Percentiles rank a stretch among this genome's conserved stretches.
These are phyloP conservation scores for Acanthis flammea DNA, from an alignment of 2,797 vertebrate genomes.

Conservation along the genomic window DNA sequence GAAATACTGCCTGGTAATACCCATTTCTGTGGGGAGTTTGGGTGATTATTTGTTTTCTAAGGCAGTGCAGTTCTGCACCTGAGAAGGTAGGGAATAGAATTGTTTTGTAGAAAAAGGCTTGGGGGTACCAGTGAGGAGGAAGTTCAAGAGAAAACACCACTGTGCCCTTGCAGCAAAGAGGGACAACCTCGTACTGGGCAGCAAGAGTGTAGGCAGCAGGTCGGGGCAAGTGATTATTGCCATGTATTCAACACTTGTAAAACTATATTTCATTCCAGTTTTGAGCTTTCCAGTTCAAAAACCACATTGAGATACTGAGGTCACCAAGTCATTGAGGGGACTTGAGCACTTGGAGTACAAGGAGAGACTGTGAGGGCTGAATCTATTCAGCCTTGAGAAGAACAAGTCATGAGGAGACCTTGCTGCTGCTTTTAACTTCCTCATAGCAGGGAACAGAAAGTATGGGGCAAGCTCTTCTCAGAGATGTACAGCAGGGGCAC, in stretches of 20 bases:
- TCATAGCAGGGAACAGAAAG: not conserved
- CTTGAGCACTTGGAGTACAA: not conserved
- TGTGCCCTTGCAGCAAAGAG: not conserved
- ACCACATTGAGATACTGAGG: not conserved
- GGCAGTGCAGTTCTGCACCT: not conserved
- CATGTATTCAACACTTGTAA: rapidly evolving
- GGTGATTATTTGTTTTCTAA: not conserved
- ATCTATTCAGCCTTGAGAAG: not conserved
- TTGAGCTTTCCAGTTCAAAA: not conserved
- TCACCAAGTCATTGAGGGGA: not conserved
- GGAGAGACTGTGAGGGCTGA: not conserved
- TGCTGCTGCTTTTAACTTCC: not conserved
- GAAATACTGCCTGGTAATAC: not conserved
- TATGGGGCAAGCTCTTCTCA: not conserved
- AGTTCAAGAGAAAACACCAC: not conserved
- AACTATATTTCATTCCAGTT: not conserved
- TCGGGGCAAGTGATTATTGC: not conserved
- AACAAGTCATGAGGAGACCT: not conserved
- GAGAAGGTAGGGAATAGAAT: not conserved
- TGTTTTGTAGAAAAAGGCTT: not conserved
- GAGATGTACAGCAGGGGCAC: not conserved
- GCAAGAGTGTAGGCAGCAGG: not conserved
- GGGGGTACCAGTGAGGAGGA: not conserved
- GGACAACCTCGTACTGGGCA: not conserved
- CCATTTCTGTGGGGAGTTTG: not conserved